A percentile compares a stretch with the other conserved stretches of the same genome.
Conservation (phyloP, 2,797 vertebrate species). For the Thamnophis elegans region DNA sequence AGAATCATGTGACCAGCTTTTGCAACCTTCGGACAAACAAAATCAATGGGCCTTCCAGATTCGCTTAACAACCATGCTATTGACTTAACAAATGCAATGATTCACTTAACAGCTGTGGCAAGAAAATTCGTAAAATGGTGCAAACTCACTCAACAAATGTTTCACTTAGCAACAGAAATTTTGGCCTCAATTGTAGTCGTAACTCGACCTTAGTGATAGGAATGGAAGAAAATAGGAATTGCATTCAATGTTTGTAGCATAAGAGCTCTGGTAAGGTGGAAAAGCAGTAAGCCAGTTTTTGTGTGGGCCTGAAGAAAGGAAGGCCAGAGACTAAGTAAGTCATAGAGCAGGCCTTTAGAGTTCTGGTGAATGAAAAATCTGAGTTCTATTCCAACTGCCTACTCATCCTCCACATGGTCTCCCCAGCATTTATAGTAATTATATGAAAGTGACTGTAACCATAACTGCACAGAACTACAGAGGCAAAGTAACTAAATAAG, state of each 20-base stretch:
- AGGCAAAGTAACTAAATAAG: background rate
- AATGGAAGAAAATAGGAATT: background rate
- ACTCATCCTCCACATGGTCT: background rate
- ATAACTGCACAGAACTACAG: background rate
- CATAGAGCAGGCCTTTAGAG: background rate
- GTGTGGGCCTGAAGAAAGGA: background rate
- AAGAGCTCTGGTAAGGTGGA: background rate
- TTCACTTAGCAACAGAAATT: background rate
- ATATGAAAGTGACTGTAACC: background rate
- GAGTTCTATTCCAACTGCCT: slow-evolving; percentile 14
- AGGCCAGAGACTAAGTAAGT: background rate
- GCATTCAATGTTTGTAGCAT: background rate
- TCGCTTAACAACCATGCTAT: background rate
- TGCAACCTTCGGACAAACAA: no score
- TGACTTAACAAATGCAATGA: background rate
- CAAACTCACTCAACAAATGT: background rate
- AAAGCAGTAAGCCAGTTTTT: background rate
- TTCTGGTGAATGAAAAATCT: slow-evolving; percentile 1
- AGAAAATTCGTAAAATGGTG: background rate
- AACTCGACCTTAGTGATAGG: background rate
- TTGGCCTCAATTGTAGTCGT: background rate
- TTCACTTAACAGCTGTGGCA: background rate
- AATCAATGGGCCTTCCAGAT: background rate
- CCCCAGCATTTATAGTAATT: background rate
- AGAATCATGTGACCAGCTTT: no score